Percentiles rank a stretch among this genome's conserved stretches.
Conservation (phyloP, 2,797 vertebrate species). For the Mormyrus hasselquistii region DNA sequence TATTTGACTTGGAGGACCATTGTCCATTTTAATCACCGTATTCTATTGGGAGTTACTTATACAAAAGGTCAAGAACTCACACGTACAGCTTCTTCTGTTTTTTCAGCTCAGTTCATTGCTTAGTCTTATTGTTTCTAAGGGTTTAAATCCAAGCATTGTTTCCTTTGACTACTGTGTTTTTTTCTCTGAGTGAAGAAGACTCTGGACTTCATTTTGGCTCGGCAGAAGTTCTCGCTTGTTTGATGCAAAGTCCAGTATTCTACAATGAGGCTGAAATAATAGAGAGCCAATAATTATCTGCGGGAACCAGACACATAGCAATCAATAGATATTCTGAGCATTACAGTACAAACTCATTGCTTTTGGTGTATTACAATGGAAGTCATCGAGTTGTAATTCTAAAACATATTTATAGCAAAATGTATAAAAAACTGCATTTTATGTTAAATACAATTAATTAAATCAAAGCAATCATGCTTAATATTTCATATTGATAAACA, state of each 20-base stretch:
- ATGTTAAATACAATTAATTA: not conserved
- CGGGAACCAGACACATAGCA: not conserved
- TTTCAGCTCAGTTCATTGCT: not conserved
- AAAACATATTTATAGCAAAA: not conserved
- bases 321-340: not conserved
- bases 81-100: not conserved
- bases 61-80: not conserved
- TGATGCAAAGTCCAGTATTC: not conserved
- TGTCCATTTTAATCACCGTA: not conserved
- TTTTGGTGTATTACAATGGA: not conserved
- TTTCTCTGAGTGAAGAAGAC: not conserved
- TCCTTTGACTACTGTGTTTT: not conserved
- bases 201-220: not conserved
- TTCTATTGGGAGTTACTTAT: not conserved
- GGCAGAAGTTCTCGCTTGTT: not conserved
- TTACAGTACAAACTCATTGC: not conserved
- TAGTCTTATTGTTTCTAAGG: not conserved
- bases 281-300: not conserved
- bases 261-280: not conserved
- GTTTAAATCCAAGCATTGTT: conserved; percentile 9
- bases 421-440: not conserved
- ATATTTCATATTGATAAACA: not conserved
- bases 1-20: not conserved
- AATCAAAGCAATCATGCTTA: not conserved
- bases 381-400: not conserved